These are phyloP conservation scores for Sarcophaga peregrina DNA, from an alignment of 1,140 invertebrate species.

Conservation along the genomic window DNA sequence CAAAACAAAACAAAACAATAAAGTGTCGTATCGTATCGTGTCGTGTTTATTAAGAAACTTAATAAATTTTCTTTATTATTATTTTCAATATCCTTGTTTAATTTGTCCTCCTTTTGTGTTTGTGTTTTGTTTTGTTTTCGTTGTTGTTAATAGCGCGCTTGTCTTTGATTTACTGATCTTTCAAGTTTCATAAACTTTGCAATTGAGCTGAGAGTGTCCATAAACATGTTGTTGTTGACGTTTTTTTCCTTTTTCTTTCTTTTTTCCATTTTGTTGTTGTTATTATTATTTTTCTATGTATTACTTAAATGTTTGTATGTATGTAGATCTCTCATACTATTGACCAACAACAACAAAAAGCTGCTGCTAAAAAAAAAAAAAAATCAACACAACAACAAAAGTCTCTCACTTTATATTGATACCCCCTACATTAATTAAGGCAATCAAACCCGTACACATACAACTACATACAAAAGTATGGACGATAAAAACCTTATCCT, in stretches of 20 bases:
- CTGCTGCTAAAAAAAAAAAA: too few species aligned
- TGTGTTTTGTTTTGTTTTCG: not conserved
- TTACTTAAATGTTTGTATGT: not conserved
- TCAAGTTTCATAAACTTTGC: conserved; percentile 39
- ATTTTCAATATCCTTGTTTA: conserved; percentile 43
- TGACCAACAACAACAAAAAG: not conserved
- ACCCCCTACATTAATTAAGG: not conserved
- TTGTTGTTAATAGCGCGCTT: conserved; percentile 48
- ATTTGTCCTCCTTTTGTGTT: not conserved
- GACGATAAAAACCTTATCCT: too few species aligned
- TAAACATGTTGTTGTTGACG: not conserved
- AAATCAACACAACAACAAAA: not conserved
- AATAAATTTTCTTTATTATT: too few species aligned
- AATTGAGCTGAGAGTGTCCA: not conserved
- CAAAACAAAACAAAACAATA: not conserved
- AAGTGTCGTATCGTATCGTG: too few species aligned
- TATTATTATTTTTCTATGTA: conserved; percentile 5
- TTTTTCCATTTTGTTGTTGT: not conserved
- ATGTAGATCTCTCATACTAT: conserved; percentile 13
- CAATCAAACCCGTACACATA: not conserved
- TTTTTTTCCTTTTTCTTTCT: conserved; percentile 15
- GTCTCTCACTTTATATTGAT: conserved; percentile 24
- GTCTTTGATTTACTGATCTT: conserved; percentile 62
- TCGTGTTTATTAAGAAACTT: too few species aligned
- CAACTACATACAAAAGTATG: not conserved